Percentiles rank a stretch among this genome's conserved stretches.
Evolutionary conservation across 2,113 vertebrate genomes (phyloP).

Genomic region (Clarias gariepinus): DNA sequence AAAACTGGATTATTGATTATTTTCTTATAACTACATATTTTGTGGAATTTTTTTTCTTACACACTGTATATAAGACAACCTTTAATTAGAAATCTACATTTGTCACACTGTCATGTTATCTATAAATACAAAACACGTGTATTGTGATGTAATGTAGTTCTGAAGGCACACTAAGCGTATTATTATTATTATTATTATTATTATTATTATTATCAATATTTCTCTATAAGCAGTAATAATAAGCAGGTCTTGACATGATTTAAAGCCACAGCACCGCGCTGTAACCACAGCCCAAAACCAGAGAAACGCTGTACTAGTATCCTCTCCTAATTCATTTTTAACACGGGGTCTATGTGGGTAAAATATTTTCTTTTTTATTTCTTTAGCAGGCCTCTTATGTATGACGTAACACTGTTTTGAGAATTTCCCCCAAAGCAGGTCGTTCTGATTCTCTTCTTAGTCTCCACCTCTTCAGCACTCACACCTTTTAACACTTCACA

Average conservation of each 20-base stretch:
- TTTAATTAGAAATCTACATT: not conserved
- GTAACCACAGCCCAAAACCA: not conserved
- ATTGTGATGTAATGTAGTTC: not conserved
- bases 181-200: too few relatives aligned
- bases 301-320: not conserved
- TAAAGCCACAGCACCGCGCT: not conserved
- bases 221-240: too few relatives aligned
- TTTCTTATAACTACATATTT: not conserved
- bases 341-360: not conserved
- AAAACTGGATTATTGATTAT: not conserved
- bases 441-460: not conserved
- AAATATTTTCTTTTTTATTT: not conserved
- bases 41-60: not conserved
- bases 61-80: not conserved
- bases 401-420: not conserved
- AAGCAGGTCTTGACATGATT: too few relatives aligned
- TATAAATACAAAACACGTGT: not conserved
- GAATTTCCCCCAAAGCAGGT: not conserved
- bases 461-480: not conserved
- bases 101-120: not conserved
- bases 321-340: not conserved
- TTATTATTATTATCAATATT: too few relatives aligned
- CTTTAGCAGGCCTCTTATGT: not conserved
- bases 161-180: not conserved
- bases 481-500: not conserved